Conservation (phyloP, 1,140 invertebrate species). For the Ceratina calcarata region DNA sequence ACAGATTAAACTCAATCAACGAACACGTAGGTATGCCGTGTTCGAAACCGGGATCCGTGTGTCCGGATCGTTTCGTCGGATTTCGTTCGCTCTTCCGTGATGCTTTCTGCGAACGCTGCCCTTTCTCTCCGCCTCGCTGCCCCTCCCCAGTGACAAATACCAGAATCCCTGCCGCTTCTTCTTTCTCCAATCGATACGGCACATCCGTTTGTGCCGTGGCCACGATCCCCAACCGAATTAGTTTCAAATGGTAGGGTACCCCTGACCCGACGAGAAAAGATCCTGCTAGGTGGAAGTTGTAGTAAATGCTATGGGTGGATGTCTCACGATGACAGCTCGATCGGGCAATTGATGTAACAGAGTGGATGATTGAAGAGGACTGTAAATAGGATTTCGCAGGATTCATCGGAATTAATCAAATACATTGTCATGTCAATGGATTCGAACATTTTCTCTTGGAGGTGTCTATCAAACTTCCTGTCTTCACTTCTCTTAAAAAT, state of each 20-base stretch:
- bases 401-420: background rate
- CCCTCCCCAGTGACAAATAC: conserved; percentile 12
- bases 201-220: conserved; percentile 11
- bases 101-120: background rate
- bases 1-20: conserved; percentile 77
- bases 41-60: conserved; percentile 16
- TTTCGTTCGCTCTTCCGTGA: conserved; percentile 27
- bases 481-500: too few relatives aligned
- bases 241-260: conserved; percentile 2
- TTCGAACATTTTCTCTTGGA: too few relatives aligned
- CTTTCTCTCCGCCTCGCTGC: background rate
- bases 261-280: background rate
- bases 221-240: conserved; percentile 1
- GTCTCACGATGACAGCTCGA: background rate
- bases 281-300: background rate
- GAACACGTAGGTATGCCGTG: conserved; percentile 63
- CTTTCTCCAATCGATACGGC: conserved; percentile 22
- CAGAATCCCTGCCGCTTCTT: conserved; percentile 7
- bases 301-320: background rate
- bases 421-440: too few relatives aligned
- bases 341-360: background rate
- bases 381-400: background rate
- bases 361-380: background rate
- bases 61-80: conserved; percentile 48
- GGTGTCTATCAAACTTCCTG: too few relatives aligned